phyloP scores from a whole-genome alignment of 2,888 invertebrate genomes.

The Timema podura region DNA sequence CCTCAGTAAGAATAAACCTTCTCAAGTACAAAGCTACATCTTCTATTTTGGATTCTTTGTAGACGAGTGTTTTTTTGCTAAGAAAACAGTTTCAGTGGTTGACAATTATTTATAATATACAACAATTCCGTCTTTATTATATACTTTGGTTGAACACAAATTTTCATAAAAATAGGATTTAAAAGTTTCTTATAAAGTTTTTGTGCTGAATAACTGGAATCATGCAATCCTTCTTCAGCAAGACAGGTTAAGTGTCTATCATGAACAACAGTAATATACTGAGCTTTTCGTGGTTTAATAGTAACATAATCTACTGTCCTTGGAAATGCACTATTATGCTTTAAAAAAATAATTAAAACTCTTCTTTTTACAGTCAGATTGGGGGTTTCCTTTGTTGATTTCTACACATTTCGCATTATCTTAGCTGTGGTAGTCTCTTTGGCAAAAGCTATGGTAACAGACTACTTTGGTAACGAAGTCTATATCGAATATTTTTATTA shows the following conservation, averaged over 20 bases:
- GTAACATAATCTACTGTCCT: constrained; percentile 7
- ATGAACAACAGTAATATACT: constrained; percentile 13
- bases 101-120: constrained; percentile 3
- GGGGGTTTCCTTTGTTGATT: constrained; percentile 2
- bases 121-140: constrained; percentile 15
- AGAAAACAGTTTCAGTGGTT: constrained; percentile 14
- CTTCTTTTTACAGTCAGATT: background rate
- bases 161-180: background rate
- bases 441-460: constrained; percentile 1
- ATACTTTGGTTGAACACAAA: constrained; percentile 10
- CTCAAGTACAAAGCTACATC: constrained; percentile 9
- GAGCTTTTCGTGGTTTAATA: constrained; percentile 13
- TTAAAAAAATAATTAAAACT: constrained; percentile 3
- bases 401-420: constrained; percentile 11
- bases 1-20: constrained; percentile 6
- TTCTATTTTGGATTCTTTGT: constrained; percentile 13
- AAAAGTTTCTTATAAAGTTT: constrained; percentile 12
- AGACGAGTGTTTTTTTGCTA: constrained; percentile 7
- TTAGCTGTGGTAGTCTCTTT: constrained; percentile 13
- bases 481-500: constrained; percentile 7
- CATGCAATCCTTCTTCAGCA: constrained; percentile 10
- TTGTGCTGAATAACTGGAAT: constrained; percentile 13
- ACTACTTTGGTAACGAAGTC: constrained; percentile 12
- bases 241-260: constrained; percentile 11
- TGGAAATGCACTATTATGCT: constrained; percentile 12